Percentiles rank a stretch among this genome's conserved stretches.
phyloP scores from a whole-genome alignment of 2,888 invertebrate species.

The Acleris sparsana region DNA sequence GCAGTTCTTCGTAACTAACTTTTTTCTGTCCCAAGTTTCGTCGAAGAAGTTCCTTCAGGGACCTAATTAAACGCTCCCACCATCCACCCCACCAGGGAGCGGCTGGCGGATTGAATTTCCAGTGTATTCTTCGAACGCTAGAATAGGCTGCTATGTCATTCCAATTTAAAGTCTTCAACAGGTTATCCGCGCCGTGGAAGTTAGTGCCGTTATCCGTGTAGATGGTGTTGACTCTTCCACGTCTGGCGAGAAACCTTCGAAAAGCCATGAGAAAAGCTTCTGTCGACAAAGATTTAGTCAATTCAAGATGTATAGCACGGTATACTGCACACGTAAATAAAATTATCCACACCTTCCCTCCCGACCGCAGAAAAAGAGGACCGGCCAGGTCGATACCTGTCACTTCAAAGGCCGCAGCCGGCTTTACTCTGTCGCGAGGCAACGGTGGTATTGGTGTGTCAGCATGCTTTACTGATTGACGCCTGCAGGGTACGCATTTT shows the following conservation, averaged over 20 bases:
- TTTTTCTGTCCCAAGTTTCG: neutral
- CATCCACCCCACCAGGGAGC: slow-evolving; percentile 10
- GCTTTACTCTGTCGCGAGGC: neutral
- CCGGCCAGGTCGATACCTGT: slow-evolving; percentile 33
- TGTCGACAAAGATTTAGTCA: slow-evolving; percentile 27
- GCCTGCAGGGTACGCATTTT: neutral
- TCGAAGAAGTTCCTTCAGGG: neutral
- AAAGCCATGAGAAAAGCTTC: slow-evolving; percentile 30
- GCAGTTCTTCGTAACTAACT: neutral
- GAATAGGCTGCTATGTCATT: neutral
- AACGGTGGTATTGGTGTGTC: neutral
- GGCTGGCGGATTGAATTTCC: neutral
- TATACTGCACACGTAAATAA: slow-evolving; percentile 33
- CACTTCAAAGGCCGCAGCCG: slow-evolving; percentile 14
- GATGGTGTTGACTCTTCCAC: slow-evolving; percentile 20
- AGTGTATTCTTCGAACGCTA: neutral
- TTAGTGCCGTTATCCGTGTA: slow-evolving; percentile 33
- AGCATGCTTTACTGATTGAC: neutral
- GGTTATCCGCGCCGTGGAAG: slow-evolving; percentile 26
- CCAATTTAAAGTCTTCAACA: neutral
- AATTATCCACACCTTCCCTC: slow-evolving; percentile 29
- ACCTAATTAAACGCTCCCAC: slow-evolving; percentile 1
- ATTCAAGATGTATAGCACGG: slow-evolving; percentile 32
- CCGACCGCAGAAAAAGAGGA: neutral
- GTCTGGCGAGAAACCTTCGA: slow-evolving; percentile 28